phyloP scores from a whole-genome alignment of 2,888 invertebrate species.

The Cryptosula pallasiana region DNA sequence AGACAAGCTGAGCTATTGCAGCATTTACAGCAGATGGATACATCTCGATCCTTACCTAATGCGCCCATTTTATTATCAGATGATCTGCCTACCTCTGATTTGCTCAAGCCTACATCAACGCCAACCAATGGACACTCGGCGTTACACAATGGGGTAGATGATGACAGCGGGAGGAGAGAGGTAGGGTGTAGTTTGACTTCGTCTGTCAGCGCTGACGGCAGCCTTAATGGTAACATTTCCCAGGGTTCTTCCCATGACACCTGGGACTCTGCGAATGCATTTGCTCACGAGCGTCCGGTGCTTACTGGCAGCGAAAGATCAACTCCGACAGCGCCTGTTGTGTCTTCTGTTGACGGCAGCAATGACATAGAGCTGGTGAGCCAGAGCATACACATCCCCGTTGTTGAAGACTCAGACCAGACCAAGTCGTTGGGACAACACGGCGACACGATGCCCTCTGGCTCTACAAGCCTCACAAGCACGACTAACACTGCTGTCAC shows the following conservation, averaged over 20 bases:
- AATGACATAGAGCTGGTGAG: slow-evolving; percentile 20
- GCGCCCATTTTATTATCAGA: background rate
- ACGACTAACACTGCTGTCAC: no score
- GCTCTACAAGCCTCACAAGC: no score
- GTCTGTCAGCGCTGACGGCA: background rate
- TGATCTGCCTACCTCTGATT: background rate
- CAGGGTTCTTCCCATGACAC: slow-evolving; percentile 12
- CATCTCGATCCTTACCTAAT: background rate
- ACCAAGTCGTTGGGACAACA: background rate
- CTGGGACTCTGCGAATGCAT: slow-evolving; percentile 11
- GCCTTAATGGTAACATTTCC: slow-evolving; percentile 8
- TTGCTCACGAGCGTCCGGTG: slow-evolving; percentile 12
- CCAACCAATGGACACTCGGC: background rate
- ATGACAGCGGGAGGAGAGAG: background rate
- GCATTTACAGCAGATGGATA: slow-evolving; percentile 29
- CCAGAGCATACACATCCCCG: slow-evolving; percentile 24
- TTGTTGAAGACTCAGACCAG: background rate
- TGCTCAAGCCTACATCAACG: background rate
- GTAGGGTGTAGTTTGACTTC: background rate
- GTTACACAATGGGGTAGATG: background rate
- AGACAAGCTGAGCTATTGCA: slow-evolving; percentile 37
- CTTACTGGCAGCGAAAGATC: slow-evolving; percentile 12
- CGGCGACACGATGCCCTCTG: background rate
- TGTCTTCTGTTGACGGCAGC: background rate
- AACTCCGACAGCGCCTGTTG: background rate